Base-by-base conservation (phyloP, 2,113 vertebrate species). In the Catharus bicknelli region DNA sequence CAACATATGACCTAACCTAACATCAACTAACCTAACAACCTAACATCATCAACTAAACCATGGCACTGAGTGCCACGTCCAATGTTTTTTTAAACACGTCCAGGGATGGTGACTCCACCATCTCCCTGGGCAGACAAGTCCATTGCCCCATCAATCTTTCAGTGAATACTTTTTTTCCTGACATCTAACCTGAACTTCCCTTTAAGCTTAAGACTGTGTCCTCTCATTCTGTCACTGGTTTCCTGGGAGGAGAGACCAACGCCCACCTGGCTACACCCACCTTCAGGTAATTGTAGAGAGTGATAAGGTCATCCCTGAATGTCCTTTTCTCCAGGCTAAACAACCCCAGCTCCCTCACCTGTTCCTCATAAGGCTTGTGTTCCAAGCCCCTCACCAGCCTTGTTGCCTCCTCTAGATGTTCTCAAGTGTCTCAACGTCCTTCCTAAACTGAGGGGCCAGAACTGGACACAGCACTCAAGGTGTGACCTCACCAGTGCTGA, bases 371-470 rank as follows among this genome's bases (percentile, higher is more conserved):
- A 26, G 21, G 10, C 0, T 66, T 55, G 62, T 79, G 40, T 14
- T 55, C 50, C n/a, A 1, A 47, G 51, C 12, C 32, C 50, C 26
- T 79, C 50, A 5, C 7, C 32, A 66, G 32, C 20, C 26, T 45
- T 0, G 1, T 7, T 55, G 15, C n/a, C 26, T 80, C n/a, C 27
- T 67, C 51, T 38, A 51, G 51, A 80, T 0, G 0, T 0, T 0
- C 1, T 57, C 16, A 8, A 30, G n/a, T 0, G 0, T 57, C 51
- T 57, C 51, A 16, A 20, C 0, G 0, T 32, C 42, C n/a, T 67
- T 26, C 27, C n/a, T 4, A 5, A 57, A 10, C 16, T 47, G 62
- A 67, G 62, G 32, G 62, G 0, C 62, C 62, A 80, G 62, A 47
- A 6, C 16, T 32, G 51, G n/a, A 7, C 77, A 57, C 51, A 38